Evolutionary conservation across 2,888 invertebrate species (phyloP), one percentile per base, ranked within the genome.

Genomic region (Linnaemya tessellans): DNA sequence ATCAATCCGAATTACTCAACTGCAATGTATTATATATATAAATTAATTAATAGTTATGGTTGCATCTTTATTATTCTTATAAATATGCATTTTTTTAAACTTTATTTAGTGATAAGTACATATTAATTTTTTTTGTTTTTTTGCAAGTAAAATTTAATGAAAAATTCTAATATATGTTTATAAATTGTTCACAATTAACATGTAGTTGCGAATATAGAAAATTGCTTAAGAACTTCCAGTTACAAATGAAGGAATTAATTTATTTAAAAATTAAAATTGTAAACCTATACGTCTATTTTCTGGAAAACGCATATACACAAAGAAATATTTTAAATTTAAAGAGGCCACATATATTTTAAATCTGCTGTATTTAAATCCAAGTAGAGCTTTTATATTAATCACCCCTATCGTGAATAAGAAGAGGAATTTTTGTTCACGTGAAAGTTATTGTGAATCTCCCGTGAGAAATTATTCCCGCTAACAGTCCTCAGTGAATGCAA

Each of bases 71-170:
- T 68, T 68, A 35, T 25, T 49, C n/a, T 49, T 46, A 35, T 13
- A 51, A 38, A 8, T 35, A 68, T 51, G 68, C 68, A 68, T 68
- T 68, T 68, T 67, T 38, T 68, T 51, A 38, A 10, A 38, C 30
- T 22, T 51, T 68, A 68, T 51, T 8, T 68, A 68, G 35, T 35
- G 3, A 3, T 68, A 68, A 51, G 38, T 54, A 65, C 30, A 30
- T 30, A 30, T 30, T 30, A 30, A 30, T 7, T 30, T 15, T 25
- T 20, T 25, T 7, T 22, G 3, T 25, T 1, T 56, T 15, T 35
- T 67, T 18, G 3, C 35, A 35, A 38, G n/a, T 65, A n/a, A 46
- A 46, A n/a, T 65, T 25, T 30, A 46, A 46, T 30, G n/a, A 13
- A n/a, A 18, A 25, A 30, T 30, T 7, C 25, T 30, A 65, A 65